phyloP scores from a whole-genome alignment of 2,113 vertebrate species.

The Gavia stellata region DNA sequence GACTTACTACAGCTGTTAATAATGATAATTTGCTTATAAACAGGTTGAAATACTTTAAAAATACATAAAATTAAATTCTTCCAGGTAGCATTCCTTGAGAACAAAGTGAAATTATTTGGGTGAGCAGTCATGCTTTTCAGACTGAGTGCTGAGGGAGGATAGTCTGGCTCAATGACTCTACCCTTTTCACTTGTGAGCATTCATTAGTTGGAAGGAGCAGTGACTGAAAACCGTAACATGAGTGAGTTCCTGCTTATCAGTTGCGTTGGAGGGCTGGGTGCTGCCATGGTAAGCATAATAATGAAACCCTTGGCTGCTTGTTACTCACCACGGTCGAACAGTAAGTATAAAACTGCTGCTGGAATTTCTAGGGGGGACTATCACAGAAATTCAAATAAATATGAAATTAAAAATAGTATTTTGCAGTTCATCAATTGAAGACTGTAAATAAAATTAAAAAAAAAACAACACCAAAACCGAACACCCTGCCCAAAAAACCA shows the following conservation, averaged over 20 bases:
- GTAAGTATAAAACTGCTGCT: background rate
- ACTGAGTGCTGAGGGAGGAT: background rate
- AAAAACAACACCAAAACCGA: background rate
- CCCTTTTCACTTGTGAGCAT: background rate
- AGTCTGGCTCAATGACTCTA: background rate
- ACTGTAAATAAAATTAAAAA: background rate
- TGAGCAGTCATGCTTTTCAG: background rate
- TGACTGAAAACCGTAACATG: fast-evolving
- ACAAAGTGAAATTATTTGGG: background rate
- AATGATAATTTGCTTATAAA: background rate
- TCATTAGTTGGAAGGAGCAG: background rate
- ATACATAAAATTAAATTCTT: background rate
- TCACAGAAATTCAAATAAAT: background rate
- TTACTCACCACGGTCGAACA: fast-evolving
- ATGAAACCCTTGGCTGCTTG: background rate
- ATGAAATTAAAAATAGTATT: background rate
- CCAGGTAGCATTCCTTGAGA: background rate
- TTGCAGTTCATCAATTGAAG: background rate
- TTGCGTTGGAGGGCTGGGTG: background rate
- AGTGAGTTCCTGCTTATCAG: background rate
- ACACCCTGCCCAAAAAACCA: too few relatives aligned
- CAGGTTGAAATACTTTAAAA: background rate
- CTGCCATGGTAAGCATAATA: background rate
- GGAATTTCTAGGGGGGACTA: background rate
- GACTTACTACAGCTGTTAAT: background rate